Evolutionary conservation across 2,888 invertebrate species (phyloP), one percentile per base, ranked within the genome.

Genomic region (Sinelater perroti): DNA sequence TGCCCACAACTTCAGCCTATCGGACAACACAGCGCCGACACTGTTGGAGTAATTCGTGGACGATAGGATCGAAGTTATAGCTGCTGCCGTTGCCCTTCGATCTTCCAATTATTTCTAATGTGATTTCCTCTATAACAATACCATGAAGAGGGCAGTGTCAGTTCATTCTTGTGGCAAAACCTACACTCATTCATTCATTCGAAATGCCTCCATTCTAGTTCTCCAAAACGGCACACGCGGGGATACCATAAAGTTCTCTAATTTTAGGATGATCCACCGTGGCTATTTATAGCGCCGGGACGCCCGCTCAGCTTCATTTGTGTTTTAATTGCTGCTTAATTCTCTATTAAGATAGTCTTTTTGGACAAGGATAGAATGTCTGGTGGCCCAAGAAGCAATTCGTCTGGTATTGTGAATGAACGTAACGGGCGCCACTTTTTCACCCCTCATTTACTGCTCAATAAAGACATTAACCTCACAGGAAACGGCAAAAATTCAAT

Each of bases 281-380:
- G 28, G 50, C 56, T 56, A 56, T 56, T 51, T 56, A 51, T 56
- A 56, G 56, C 50, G 50, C 18, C 56, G 31, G 21, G 56, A 51
- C 56, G 56, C 56, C 28, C 44, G 36, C 36, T 44, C 56, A 51
- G 45, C 44, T 56, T 35, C 44, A 14, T 49, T 49, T 33, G 47
- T 46, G 31, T 45, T 56, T 49, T 56, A 56, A 56, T 56, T 56
- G 49, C 55, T 31, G 13, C 47, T 44, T 56, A 56, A 56, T 56
- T 56, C 44, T 31, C 30, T 42, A 40, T 49, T 13, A 51, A 24
- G 8, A n/a, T n/a, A 13, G 16, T 16, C 33, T 33, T 33, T 33
- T 33, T 24, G n/a, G n/a, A n/a, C n/a, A n/a, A n/a, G n/a, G n/a
- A n/a, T n/a, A n/a, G n/a, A n/a, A n/a, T n/a, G n/a, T n/a, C n/a